These are phyloP conservation scores for Spatula clypeata DNA, from an alignment of 2,797 vertebrate species.

Conservation along the genomic window DNA sequence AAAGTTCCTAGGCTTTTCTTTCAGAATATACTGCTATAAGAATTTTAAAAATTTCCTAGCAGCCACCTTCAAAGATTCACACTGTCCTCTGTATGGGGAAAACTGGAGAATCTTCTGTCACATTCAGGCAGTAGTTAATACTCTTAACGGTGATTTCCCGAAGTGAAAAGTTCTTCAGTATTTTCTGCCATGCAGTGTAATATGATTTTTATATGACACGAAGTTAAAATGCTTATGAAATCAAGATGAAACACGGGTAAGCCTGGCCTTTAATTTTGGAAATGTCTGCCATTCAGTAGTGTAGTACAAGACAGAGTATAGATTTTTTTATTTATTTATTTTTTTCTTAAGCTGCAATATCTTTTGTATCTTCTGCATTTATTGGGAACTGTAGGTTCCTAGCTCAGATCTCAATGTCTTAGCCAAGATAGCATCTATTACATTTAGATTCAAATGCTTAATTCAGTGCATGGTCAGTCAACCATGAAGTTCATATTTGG, in stretches of 20 bases:
- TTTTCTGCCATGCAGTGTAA: background rate
- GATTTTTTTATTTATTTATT: too few relatives aligned
- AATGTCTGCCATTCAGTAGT: rapidly evolving
- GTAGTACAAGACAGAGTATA: background rate
- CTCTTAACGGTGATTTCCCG: background rate
- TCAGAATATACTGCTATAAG: background rate
- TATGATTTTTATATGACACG: background rate
- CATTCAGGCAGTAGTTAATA: background rate
- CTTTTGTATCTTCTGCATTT: background rate
- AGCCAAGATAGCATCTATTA: constrained; percentile 46
- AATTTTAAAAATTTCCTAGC: background rate
- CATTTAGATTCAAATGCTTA: constrained; percentile 40
- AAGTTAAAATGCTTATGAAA: constrained; percentile 12
- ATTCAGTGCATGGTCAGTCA: constrained; percentile 42
- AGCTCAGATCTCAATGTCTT: background rate
- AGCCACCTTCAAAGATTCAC: background rate
- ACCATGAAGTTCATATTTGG: constrained; percentile 36
- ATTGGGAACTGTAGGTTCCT: constrained; percentile 18
- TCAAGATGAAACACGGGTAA: constrained; percentile 2
- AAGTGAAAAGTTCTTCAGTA: background rate
- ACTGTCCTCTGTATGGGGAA: background rate
- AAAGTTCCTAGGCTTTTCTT: background rate
- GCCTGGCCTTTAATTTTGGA: background rate
- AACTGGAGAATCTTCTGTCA: background rate
- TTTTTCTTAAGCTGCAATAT: background rate